These are phyloP conservation scores for Pterophyllum scalare DNA, from an alignment of 2,113 vertebrate genomes.

Conservation along the genomic window DNA sequence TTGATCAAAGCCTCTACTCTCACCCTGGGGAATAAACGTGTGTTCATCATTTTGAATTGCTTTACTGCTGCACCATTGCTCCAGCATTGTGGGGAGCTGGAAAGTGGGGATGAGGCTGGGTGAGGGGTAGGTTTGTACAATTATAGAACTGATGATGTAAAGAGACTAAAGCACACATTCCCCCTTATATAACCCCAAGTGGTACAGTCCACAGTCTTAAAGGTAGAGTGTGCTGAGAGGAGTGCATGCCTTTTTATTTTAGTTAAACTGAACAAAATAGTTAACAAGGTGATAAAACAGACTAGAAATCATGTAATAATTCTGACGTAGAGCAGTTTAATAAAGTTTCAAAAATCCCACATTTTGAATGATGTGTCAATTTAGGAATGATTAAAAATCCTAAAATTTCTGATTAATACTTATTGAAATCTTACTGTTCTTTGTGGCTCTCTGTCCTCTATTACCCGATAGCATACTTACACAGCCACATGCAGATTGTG, in stretches of 20 bases:
- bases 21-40: slow-evolving; percentile 65
- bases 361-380: background rate
- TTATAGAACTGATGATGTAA: slow-evolving; percentile 78
- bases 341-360: background rate
- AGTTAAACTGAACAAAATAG: slow-evolving; percentile 3
- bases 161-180: slow-evolving; percentile 44
- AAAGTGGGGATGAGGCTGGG: slow-evolving; percentile 58
- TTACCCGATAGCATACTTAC: background rate
- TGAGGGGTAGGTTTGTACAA: slow-evolving; percentile 75
- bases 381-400: background rate
- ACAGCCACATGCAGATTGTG: background rate
- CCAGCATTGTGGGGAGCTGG: slow-evolving; percentile 61
- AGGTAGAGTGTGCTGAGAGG: slow-evolving; percentile 73
- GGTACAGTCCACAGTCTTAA: slow-evolving; percentile 81
- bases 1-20: slow-evolving; percentile 48
- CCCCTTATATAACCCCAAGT: slow-evolving; percentile 57
- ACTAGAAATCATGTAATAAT: background rate
- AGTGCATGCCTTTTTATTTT: slow-evolving; percentile 36
- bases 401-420: slow-evolving; percentile 4
- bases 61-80: slow-evolving; percentile 80
- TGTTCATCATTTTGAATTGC: slow-evolving; percentile 77
- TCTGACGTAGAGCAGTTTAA: background rate
- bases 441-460: slow-evolving; percentile 2
- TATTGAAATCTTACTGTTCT: slow-evolving; percentile 12
- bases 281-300: background rate